These are phyloP conservation scores for Leptoteleia sp. DNA, from an alignment of 1,140 invertebrate genomes.

Conservation along the genomic window DNA sequence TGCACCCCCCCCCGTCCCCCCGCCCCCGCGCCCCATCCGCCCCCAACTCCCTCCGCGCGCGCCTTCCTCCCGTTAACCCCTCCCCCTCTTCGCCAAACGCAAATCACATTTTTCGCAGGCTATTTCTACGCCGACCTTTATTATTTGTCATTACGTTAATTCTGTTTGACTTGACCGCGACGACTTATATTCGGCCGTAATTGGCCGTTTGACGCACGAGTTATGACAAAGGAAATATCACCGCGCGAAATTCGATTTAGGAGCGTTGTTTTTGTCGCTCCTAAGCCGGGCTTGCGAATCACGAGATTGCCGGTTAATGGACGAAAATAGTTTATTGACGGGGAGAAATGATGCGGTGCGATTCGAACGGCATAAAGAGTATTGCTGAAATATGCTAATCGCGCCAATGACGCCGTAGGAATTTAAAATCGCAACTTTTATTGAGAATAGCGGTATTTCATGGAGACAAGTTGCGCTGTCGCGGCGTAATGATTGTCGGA, in stretches of 20 bases:
- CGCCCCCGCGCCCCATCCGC: not conserved
- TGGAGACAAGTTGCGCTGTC: too few species aligned
- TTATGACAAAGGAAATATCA: conserved; percentile 44
- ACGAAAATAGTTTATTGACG: conserved; percentile 5
- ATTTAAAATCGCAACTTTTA: too few species aligned
- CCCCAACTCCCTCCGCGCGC: not conserved
- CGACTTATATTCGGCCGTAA: conserved; percentile 37
- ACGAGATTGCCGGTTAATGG: not conserved
- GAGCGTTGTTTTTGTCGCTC: conserved; percentile 15
- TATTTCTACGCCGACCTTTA: conserved; percentile 42
- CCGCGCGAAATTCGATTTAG: conserved; percentile 28
- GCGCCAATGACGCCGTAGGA: too few species aligned
- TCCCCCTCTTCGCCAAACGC: conserved; percentile 8
- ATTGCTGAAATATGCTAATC: too few species aligned
- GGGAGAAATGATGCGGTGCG: not conserved
- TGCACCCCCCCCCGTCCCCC: conserved; percentile 4
- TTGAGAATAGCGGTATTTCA: too few species aligned
- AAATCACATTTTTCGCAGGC: conserved; percentile 45
- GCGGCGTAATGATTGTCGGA: too few species aligned
- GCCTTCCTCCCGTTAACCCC: not conserved
- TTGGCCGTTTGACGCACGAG: conserved; percentile 36
- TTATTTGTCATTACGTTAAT: conserved; percentile 50
- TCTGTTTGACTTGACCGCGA: conserved; percentile 42
- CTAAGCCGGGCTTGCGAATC: not conserved
- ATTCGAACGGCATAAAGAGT: too few species aligned